phyloP scores from a whole-genome alignment of 2,113 vertebrate species.

The Hippoglossus stenolepis region DNA sequence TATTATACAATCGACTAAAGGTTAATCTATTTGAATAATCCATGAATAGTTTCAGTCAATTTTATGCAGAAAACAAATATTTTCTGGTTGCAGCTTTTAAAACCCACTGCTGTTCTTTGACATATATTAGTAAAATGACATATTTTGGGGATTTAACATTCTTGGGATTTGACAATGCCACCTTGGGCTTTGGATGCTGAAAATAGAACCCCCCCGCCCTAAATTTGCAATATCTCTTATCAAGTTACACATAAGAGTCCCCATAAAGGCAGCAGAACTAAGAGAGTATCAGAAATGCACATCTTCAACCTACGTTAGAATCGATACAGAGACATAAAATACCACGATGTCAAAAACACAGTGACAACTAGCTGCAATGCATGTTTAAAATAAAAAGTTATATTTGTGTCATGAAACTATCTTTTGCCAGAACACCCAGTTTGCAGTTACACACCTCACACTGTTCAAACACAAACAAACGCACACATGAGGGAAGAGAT shows the following conservation, averaged over 20 bases:
- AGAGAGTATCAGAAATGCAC: neutral
- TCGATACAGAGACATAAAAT: conserved; percentile 5
- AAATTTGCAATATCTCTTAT: conserved; percentile 10
- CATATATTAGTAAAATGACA: too few relatives aligned
- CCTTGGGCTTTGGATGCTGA: too few relatives aligned
- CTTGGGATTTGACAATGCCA: too few relatives aligned
- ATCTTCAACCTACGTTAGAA: neutral
- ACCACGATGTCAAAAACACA: conserved; percentile 3
- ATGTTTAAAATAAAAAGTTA: neutral
- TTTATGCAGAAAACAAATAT: too few relatives aligned
- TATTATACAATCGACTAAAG: neutral
- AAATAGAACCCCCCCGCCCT: conserved; percentile 70
- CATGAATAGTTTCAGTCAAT: too few relatives aligned
- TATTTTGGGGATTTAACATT: too few relatives aligned
- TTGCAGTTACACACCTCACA: conserved; percentile 89
- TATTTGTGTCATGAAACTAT: conserved; percentile 4
- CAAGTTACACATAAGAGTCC: conserved; percentile 24
- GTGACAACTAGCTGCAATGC: neutral
- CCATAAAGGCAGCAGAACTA: conserved; percentile 8
- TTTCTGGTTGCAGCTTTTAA: too few relatives aligned
- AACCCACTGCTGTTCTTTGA: too few relatives aligned
- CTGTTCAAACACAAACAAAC: conserved; percentile 70
- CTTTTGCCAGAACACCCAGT: conserved; percentile 18
- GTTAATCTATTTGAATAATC: neutral
- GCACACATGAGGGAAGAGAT: conserved; percentile 5